Percentiles rank a stretch among this genome's conserved stretches.
Conservation (phyloP, 2,888 invertebrate genomes). For the Synergus japonicus region DNA sequence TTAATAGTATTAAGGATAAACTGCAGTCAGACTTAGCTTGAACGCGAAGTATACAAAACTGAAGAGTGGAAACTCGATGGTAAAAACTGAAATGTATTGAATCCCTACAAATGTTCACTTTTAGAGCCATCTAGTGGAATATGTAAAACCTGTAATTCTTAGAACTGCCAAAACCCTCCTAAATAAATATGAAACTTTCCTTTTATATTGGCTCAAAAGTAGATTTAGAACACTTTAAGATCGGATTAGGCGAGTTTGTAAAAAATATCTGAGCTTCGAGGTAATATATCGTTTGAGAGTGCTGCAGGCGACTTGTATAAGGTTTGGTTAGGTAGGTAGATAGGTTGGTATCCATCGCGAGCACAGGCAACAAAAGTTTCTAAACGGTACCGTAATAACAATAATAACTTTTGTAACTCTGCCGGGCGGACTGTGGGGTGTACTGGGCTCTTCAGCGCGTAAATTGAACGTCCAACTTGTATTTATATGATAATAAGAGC, state of each 20-base stretch:
- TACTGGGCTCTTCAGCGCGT: conserved; percentile 69
- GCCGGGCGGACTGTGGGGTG: conserved; percentile 59
- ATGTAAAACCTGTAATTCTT: too few relatives aligned
- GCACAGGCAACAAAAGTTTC: conserved; percentile 74
- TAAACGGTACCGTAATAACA: conserved; percentile 77
- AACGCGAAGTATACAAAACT: too few relatives aligned
- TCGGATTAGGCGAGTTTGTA: conserved; percentile 9
- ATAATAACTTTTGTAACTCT: conserved; percentile 77
- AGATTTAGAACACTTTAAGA: conserved; percentile 7
- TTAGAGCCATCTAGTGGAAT: too few relatives aligned
- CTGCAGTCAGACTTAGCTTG: too few relatives aligned
- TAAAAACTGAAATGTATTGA: too few relatives aligned
- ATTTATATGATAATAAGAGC: conserved; percentile 77
- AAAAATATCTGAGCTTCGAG: conserved; percentile 22
- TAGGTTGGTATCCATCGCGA: conserved; percentile 65
- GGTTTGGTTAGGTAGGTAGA: conserved; percentile 48
- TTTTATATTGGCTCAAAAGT: not conserved
- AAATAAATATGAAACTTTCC: not conserved
- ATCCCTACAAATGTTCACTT: too few relatives aligned
- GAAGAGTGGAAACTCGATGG: too few relatives aligned
- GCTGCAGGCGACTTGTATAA: conserved; percentile 47
- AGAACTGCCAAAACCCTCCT: not conserved
- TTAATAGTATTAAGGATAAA: too few relatives aligned
- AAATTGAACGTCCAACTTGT: conserved; percentile 77
- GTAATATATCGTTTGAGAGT: conserved; percentile 38